These are phyloP conservation scores for Turdus rufiventris DNA, from an alignment of 2,113 vertebrate genomes.

Conservation along the genomic window DNA sequence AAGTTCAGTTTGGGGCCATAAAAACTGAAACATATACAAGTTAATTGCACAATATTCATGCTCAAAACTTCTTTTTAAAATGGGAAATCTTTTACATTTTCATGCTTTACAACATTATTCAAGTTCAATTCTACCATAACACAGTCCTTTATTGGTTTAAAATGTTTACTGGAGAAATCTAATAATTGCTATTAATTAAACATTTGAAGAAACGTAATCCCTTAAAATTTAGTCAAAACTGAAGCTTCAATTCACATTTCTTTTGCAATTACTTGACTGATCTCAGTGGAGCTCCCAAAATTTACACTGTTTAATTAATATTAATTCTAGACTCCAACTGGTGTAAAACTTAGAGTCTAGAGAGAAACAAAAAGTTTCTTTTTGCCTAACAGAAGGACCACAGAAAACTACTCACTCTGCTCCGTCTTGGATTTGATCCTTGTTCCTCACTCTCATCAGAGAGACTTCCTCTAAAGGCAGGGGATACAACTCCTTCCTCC, in stretches of 20 bases:
- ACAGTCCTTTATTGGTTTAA: background rate
- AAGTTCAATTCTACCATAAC: background rate
- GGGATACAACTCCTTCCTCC: background rate
- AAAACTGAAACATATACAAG: background rate
- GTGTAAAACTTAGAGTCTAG: background rate
- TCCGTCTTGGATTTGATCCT: background rate
- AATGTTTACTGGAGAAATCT: background rate
- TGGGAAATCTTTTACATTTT: background rate
- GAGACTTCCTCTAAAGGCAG: background rate
- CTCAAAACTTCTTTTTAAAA: background rate
- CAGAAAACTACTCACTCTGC: background rate
- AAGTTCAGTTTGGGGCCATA: background rate
- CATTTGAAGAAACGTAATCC: background rate
- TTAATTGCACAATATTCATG: accelerated
- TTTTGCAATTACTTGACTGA: background rate
- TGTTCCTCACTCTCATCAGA: background rate
- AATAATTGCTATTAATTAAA: background rate
- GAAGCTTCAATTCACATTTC: background rate
- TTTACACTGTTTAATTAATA: background rate
- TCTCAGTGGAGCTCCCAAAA: background rate
- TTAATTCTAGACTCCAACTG: background rate
- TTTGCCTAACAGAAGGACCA: background rate
- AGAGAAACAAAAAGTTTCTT: background rate
- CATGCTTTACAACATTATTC: background rate
- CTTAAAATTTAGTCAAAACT: background rate